Evolutionary conservation across 2,888 invertebrate species (phyloP).

Genomic region (Dryomyza anilis): DNA sequence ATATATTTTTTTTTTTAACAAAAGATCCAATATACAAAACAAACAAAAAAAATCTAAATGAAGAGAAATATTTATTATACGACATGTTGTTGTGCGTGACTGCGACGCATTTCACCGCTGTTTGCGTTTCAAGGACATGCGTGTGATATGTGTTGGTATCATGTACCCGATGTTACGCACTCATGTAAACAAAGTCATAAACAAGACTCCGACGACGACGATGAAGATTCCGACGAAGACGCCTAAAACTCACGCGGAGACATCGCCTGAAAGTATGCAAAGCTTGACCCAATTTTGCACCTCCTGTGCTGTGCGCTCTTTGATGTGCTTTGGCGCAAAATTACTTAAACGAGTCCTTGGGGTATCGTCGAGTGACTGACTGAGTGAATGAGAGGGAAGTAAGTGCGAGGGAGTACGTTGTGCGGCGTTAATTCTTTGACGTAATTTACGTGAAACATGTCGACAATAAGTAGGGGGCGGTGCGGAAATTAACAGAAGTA

Average conservation of each 20-base stretch:
- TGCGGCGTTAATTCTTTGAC: not conserved
- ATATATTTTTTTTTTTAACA: too few relatives aligned
- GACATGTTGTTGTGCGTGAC: not conserved
- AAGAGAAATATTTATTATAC: not conserved
- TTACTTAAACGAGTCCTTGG: not conserved
- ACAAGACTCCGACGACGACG: not conserved
- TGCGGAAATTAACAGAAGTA: not conserved
- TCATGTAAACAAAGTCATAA: slow-evolving; percentile 30
- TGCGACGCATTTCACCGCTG: not conserved
- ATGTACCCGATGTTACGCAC: slow-evolving; percentile 6
- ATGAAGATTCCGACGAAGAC: not conserved
- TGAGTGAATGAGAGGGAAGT: not conserved
- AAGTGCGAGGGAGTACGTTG: not conserved
- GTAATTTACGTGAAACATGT: too few relatives aligned
- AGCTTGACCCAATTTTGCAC: slow-evolving; percentile 19
- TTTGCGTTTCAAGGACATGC: not conserved
- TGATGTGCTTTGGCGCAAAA: not conserved
- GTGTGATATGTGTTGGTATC: not conserved
- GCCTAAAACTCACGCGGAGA: not conserved
- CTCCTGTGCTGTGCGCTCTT: too few relatives aligned
- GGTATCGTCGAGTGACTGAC: not conserved
- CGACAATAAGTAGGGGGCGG: too few relatives aligned
- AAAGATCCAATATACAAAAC: too few relatives aligned
- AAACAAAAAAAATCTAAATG: too few relatives aligned
- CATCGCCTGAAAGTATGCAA: slow-evolving; percentile 21